Percentiles rank a stretch among this genome's conserved stretches.
Conservation (phyloP, 2,888 invertebrate species). For the Capitulum mitella region DNA sequence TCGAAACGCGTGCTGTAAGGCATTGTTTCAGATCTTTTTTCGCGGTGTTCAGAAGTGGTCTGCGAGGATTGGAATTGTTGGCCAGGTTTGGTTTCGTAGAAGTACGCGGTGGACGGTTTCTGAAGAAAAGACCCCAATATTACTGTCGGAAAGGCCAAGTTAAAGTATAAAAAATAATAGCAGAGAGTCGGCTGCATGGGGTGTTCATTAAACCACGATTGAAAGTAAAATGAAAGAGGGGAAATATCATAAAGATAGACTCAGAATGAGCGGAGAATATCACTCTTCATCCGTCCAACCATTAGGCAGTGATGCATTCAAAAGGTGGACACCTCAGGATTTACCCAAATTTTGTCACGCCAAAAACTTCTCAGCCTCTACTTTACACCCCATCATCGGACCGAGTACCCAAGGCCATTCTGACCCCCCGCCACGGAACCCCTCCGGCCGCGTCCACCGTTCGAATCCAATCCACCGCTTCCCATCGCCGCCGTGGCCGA, state of each 20-base stretch:
- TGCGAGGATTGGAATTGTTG: neutral
- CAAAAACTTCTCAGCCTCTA: too few relatives aligned
- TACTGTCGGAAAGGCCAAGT: neutral
- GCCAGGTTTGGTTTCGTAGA: neutral
- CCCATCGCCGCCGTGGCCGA: too few relatives aligned
- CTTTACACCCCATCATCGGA: too few relatives aligned
- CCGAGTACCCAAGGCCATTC: too few relatives aligned
- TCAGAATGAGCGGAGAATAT: neutral
- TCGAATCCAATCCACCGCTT: neutral
- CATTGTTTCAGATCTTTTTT: too few relatives aligned
- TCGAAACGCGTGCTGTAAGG: neutral
- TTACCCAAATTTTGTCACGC: too few relatives aligned
- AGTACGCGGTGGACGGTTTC: neutral
- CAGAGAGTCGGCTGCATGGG: neutral
- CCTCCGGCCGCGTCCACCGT: neutral
- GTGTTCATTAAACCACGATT: too few relatives aligned
- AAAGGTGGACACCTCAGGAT: neutral
- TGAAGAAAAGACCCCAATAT: constrained; percentile 4
- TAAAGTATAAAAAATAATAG: neutral
- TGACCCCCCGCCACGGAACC: too few relatives aligned
- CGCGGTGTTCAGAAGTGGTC: neutral
- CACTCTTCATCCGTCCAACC: neutral
- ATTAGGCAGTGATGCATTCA: neutral
- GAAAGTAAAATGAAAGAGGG: neutral
- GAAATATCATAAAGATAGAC: neutral